These are phyloP conservation scores for Hybos culiciformis DNA, from an alignment of 2,888 invertebrate genomes.

Conservation along the genomic window DNA sequence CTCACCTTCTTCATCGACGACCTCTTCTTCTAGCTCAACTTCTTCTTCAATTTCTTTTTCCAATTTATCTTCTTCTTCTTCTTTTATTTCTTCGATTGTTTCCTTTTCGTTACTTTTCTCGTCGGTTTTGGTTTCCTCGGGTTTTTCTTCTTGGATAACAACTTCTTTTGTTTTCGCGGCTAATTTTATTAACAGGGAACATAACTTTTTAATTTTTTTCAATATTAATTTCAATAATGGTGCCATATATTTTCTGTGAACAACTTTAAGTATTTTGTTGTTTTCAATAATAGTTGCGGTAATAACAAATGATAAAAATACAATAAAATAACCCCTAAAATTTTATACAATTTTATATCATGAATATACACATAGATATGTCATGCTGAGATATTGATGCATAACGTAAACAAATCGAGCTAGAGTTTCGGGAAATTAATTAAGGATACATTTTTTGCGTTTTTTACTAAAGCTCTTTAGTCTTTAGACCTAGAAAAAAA, in stretches of 20 bases:
- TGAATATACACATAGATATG: no score
- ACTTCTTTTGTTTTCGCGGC: conserved; percentile 6
- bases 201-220: conserved; percentile 2
- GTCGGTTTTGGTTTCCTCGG: not conserved
- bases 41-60: not conserved
- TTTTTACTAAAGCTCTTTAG: no score
- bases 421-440: no score
- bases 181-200: conserved; percentile 15
- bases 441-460: no score
- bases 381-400: no score
- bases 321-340: conserved; percentile 11
- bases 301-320: conserved; percentile 6
- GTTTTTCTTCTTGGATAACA: not conserved
- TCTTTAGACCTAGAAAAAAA: no score
- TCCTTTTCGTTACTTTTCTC: not conserved
- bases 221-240: not conserved
- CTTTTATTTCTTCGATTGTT: not conserved
- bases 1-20: not conserved
- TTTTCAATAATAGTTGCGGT: conserved; percentile 4
- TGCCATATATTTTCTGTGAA: not conserved
- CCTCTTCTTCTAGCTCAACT: not conserved
- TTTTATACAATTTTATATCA: no score
- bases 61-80: not conserved
- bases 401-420: no score
- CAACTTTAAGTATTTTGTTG: not conserved